Evolutionary conservation across 2,797 vertebrate species (phyloP), one percentile per base, ranked within the genome.

Genomic region (Helicolenus hilgendorfi): DNA sequence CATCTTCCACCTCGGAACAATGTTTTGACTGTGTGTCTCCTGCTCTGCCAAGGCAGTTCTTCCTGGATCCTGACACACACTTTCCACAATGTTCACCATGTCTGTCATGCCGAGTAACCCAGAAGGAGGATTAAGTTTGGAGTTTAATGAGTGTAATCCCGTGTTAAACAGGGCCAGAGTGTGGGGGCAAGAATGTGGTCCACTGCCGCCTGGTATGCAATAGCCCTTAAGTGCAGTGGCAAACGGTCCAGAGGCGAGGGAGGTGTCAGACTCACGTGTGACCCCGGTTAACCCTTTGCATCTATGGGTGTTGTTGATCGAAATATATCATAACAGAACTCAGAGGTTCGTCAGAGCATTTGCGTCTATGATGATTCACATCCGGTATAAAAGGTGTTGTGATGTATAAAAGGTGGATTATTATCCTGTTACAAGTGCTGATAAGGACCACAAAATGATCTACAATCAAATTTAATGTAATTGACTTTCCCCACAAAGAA

Each of bases 101-200:
- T 97, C 97, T 97, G 96, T 98, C 97, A 97, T 96, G 92, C 94
- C 83, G 94, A 96, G 96, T 96, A 96, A 97, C 96, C 95, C 96
- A 96, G 96, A 94, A 96, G 95, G 92, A 96, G 97, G 97, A 97
- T 98, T 97, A 97, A 94, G 95, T 96, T 96, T 95, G 92, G 95
- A 96, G 95, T 97, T 97, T 98, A 98, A 98, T 98, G 96, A 97
- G 97, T 96, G 96, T 98, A 98, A 98, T 97, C 97, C 96, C 64
- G 95, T 97, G 96, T 96, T 98, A 96, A 97, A 97, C 94, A 96
- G 93, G 96, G 96, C 95, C 96, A 97, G 94, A 97, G 96, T 95
- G 94, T 96, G 95, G 92, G 94, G 89, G 94, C 92, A 97, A 95
- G 97, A 97, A 97, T 98, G 96, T 92, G 92, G 94, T 93, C 87